phyloP scores from a whole-genome alignment of 2,113 vertebrate species.

The Alethe castanea region DNA sequence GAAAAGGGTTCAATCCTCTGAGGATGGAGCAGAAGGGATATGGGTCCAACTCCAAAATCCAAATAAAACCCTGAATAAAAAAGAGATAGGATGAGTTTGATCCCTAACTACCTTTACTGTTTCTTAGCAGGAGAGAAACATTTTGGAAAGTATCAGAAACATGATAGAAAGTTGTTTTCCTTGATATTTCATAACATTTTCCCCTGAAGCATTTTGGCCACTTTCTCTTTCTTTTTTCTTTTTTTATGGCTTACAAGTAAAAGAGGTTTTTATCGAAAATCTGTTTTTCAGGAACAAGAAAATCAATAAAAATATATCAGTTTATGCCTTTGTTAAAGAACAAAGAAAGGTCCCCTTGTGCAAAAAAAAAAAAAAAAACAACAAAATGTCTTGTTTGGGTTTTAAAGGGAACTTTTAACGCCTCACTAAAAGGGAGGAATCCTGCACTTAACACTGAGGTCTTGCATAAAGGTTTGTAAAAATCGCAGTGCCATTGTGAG shows the following conservation, averaged over 20 bases:
- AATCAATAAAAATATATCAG: conserved; percentile 48
- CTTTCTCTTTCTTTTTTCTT: background rate
- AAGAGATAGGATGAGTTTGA: background rate
- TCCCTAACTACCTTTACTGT: background rate
- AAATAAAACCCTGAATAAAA: background rate
- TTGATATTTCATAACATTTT: conserved; percentile 56
- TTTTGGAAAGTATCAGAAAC: conserved; percentile 10
- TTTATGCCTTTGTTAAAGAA: conserved; percentile 13
- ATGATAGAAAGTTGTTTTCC: conserved; percentile 36
- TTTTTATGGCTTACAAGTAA: background rate
- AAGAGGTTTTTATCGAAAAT: conserved; percentile 44
- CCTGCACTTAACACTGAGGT: rapidly evolving
- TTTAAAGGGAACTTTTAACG: background rate
- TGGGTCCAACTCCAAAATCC: background rate
- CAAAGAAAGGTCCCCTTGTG: background rate
- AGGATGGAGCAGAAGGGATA: background rate
- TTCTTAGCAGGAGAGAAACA: background rate
- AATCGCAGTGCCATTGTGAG: rapidly evolving
- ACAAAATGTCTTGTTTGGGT: background rate
- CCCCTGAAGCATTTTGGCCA: background rate
- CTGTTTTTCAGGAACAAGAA: conserved; percentile 48
- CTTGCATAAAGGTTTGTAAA: background rate
- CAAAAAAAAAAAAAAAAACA: background rate
- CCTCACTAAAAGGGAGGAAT: background rate
- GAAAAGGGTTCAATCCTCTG: background rate